Base-by-base conservation (phyloP, 1,140 invertebrate species). In the Bombus superbus region DNA sequence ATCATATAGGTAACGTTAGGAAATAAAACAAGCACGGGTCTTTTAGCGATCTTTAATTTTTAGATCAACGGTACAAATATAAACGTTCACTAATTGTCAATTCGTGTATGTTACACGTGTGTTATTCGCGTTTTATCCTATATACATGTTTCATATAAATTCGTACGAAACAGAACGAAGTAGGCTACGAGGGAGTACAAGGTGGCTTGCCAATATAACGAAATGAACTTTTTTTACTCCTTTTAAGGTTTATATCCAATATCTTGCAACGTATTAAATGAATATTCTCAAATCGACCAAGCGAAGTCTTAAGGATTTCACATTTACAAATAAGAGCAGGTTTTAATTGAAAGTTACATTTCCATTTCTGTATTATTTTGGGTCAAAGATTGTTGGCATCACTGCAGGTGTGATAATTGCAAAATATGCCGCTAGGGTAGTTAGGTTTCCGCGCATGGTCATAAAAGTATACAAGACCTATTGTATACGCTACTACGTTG, bases 391-490 rank as follows among this genome's bases (percentile, higher is more conserved):
- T 25, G 35, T 85, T 85, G 83, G 77, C 25, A 85, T 2, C 25
- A 72, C 42, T 85, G 83, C 1, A 5, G 22, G 47, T 25, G 13
- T 13, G 32, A 53, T 78, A 11, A 72, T 35, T 81, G 42, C 47
- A 38, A 6, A 18, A 85, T 64, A 42, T 44, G 28, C 57, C 77
- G 53, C 68, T 64, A 80, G 66, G 64, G 76, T 72, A 71, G 25
- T 66, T 42, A 35, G 47, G 53, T 81, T 84, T 66, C 53, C 44
- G 71, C 69, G 69, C 72, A 64, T 81, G 84, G 44, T 69, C 74
- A 22, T 42, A 68, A 62, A 86, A 69, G 57, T 88, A 77, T 88
- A 76, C 62, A 32, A 38, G 62, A 75, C 32, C 35, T 73, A 72
- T 62, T 79, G 38, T 85, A 53, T 76, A 74, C 73, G 38, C n/a